Base-by-base conservation (phyloP, 2,113 vertebrate species). In the Clinocottus analis region DNA sequence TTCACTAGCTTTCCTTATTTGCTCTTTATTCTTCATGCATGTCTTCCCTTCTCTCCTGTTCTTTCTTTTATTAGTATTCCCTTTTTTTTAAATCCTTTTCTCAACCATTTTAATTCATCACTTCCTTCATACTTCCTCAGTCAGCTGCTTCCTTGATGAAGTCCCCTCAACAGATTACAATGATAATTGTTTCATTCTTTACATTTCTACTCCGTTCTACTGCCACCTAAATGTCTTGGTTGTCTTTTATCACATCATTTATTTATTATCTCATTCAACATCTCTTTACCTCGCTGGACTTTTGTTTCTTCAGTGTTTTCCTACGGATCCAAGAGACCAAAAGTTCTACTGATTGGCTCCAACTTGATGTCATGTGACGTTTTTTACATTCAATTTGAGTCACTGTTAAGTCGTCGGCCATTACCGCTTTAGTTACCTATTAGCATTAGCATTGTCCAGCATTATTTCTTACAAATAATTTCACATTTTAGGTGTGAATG, bases 41-140 rank as follows among this genome's bases (percentile, higher is more conserved):
- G 55, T 60, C 53, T 39, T 64, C 11, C 53, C 11, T 51, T 65
- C 14, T 76, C 41, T 72, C 23, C 27, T 35, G 72, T 85, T 59
- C 41, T 41, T 71, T 39, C 35, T 27, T 31, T 14, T 55, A 23
- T 83, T 21, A 8, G 13, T 33, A 16, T 56, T 43, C 33, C 7
- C 43, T 53, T 55, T 25, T 12, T 25, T 0, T 25, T n/a, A n/a
- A n/a, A 25, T 49, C 53, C 27, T 21, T 70, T 14, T 5, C 66
- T n/a, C n/a, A n/a, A n/a, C n/a, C n/a, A n/a, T n/a, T n/a, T n/a
- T n/a, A n/a, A n/a, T n/a, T n/a, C n/a, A n/a, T 74, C 55, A 3
- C 29, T 72, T 17, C 5, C 23, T 58, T 37, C 66, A 65, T 47
- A 3, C 29, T 72, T 17, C 10, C n/a, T 56, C 35, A 37, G 27